Percentiles rank a stretch among this genome's conserved stretches.
Evolutionary conservation across 2,797 vertebrate species (phyloP).

Genomic region (Xenopus petersii): DNA sequence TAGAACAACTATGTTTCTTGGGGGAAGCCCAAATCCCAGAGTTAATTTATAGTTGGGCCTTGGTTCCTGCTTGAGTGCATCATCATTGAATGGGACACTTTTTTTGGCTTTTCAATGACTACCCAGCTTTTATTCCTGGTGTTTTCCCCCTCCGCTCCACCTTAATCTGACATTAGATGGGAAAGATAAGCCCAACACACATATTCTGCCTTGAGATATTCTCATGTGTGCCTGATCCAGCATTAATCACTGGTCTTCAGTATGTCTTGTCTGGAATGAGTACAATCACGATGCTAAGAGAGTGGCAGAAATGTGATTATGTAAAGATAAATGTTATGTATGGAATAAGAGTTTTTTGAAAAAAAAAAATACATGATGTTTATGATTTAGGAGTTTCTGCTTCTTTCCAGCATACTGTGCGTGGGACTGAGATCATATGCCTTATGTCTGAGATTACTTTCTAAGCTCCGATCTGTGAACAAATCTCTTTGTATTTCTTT

Average conservation of each 20-base stretch:
- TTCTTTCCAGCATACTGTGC: conserved; percentile 1
- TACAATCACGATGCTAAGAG: background rate
- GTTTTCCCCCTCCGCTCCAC: too few relatives aligned
- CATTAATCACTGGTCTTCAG: background rate
- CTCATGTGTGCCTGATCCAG: too few relatives aligned
- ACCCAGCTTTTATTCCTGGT: too few relatives aligned
- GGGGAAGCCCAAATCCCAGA: too few relatives aligned
- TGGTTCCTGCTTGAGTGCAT: too few relatives aligned
- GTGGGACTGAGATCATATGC: background rate
- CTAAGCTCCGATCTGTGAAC: background rate
- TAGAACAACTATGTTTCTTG: too few relatives aligned
- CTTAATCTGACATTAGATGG: too few relatives aligned
- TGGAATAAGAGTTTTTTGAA: background rate
- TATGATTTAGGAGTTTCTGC: background rate
- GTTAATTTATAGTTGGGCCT: too few relatives aligned
- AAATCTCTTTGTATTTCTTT: conserved; percentile 1
- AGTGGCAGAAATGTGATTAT: background rate
- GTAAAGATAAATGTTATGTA: conserved; percentile 1
- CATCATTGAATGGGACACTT: too few relatives aligned
- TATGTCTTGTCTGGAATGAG: background rate
- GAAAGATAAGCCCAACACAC: too few relatives aligned
- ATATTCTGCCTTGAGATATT: too few relatives aligned
- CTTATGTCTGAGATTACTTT: conserved; percentile 4
- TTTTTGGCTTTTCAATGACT: too few relatives aligned
- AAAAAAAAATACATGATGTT: background rate